phyloP scores from a whole-genome alignment of 2,888 invertebrate species.

The Tetheella fluctuosa region DNA sequence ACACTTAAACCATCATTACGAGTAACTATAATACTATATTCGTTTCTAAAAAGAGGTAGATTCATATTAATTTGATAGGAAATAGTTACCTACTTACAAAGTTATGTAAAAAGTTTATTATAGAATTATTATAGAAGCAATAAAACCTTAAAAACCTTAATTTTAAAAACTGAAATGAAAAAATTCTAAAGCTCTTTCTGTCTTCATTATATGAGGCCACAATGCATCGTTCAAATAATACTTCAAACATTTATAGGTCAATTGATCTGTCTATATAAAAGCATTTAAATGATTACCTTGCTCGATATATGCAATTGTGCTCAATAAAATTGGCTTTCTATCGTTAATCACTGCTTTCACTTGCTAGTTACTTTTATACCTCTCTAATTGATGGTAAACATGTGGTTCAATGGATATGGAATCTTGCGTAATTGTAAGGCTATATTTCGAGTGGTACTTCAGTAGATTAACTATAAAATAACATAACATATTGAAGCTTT shows the following conservation, averaged over 20 bases:
- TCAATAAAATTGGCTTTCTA: slow-evolving; percentile 38
- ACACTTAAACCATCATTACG: neutral
- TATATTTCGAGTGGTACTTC: too few species aligned
- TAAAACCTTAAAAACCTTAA: too few species aligned
- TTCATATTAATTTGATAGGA: too few species aligned
- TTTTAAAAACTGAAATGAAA: too few species aligned
- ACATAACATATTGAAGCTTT: too few species aligned
- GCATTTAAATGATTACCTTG: neutral
- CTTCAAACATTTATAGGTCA: neutral
- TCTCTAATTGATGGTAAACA: slow-evolving; percentile 13
- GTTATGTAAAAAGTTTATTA: too few species aligned
- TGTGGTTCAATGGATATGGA: slow-evolving; percentile 1
- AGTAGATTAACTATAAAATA: too few species aligned
- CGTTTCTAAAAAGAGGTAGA: too few species aligned
- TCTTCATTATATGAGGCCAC: neutral
- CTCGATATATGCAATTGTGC: slow-evolving; percentile 21
- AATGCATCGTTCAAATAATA: neutral
- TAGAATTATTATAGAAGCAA: too few species aligned
- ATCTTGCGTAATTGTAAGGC: slow-evolving; percentile 6
- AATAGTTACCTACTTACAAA: too few species aligned
- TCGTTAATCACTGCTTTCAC: slow-evolving; percentile 35
- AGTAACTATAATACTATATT: too few species aligned
- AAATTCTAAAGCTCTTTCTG: too few species aligned
- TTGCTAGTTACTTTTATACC: slow-evolving; percentile 34
- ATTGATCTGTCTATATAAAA: neutral